These are phyloP conservation scores for Myotis myotis DNA, from an alignment of 2,797 vertebrate species.

Conservation along the genomic window DNA sequence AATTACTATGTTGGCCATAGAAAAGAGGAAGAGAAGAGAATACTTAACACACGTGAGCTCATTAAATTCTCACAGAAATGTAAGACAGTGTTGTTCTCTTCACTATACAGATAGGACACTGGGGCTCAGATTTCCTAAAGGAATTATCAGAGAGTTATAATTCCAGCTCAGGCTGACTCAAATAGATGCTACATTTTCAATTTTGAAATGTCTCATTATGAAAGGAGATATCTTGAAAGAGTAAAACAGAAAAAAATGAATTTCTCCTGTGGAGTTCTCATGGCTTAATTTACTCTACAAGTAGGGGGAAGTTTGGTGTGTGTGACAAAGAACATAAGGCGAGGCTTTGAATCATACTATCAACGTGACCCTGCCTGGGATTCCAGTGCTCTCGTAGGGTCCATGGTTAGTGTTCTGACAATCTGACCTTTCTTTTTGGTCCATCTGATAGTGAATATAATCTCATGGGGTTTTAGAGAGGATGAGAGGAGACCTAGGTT, in stretches of 20 bases:
- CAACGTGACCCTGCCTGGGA: neutral
- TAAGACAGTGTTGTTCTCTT: neutral
- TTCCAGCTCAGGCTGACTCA: slow-evolving; percentile 9
- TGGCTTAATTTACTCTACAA: slow-evolving; percentile 45
- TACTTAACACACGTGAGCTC: neutral
- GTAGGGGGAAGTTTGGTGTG: neutral
- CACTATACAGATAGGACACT: neutral
- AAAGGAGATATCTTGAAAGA: slow-evolving; percentile 24
- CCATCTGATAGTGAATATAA: neutral
- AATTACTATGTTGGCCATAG: neutral
- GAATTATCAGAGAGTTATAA: neutral
- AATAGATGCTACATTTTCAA: slow-evolving; percentile 34
- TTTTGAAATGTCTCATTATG: slow-evolving; percentile 46
- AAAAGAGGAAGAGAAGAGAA: neutral
- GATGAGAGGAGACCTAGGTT: neutral
- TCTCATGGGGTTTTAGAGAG: neutral
- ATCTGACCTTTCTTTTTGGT: slow-evolving; percentile 4
- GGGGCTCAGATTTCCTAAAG: neutral
- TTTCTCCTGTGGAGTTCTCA: slow-evolving; percentile 9
- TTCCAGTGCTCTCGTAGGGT: neutral
- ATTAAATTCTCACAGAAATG: neutral
- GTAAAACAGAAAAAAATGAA: slow-evolving; percentile 39
- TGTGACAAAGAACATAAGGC: neutral
- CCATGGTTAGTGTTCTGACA: neutral
- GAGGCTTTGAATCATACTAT: slow-evolving; percentile 31